Evolutionary conservation across 2,888 invertebrate species (phyloP), one percentile per base, ranked within the genome.

Genomic region (Phengaris alcon): DNA sequence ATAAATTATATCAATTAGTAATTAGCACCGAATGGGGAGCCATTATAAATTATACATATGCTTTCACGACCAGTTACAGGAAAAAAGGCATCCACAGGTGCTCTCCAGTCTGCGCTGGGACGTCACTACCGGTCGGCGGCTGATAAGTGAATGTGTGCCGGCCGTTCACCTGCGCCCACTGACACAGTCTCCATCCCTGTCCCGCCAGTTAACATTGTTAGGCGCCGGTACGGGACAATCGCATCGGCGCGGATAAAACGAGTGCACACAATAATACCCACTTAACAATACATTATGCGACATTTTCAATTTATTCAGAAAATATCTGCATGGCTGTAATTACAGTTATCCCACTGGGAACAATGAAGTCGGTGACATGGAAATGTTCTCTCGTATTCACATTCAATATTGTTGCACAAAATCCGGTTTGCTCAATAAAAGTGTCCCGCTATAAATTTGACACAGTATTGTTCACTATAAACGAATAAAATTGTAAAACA

Each of bases 111-210:
- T 7, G 48, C 8, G 80, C 82, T 82, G 83, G 83, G 80, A 84
- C 89, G 87, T 88, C 87, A 88, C 87, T 87, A 88, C 88, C 87
- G 89, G 87, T 85, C 85, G 83, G 81, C 85, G 82, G 85, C 84
- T 93, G 91, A 93, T 93, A 92, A 91, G 87, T 85, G 85, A 91
- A 93, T 91, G 90, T 93, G 85, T 90, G 91, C 85, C 90, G 92
- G 90, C 85, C 93, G 86, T 92, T 92, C 90, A 93, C 91, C 93
- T 87, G 90, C 88, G 83, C 89, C 90, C 88, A 89, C 88, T 90
- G 87, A 90, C 89, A 90, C 85, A 88, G 84, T 85, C 81, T 79
- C 81, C 82, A 78, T 90, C 88, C 86, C 84, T 83, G 80, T 90
- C 87, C 79, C 84, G 81, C 86, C 78, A 78, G 77, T 80, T 79